Conservation (phyloP, 2,797 vertebrate species). For the Acanthurus tractus region DNA sequence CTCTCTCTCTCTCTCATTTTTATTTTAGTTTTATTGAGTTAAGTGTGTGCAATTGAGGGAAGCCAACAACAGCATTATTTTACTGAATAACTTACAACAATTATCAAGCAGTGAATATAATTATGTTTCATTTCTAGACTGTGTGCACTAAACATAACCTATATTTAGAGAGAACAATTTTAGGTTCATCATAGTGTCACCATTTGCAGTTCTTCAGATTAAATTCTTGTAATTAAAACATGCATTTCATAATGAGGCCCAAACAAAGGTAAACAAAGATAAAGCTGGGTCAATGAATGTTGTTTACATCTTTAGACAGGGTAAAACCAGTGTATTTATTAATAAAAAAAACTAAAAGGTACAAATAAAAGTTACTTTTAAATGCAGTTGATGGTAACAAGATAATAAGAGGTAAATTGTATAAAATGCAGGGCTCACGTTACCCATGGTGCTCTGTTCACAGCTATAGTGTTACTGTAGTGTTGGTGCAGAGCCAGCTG, state of each 20-base stretch:
- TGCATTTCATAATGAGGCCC: neutral
- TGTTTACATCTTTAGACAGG: neutral
- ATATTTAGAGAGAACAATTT: no score
- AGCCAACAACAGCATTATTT: neutral
- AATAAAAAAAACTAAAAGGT: neutral
- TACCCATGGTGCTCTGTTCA: slow-evolving; percentile 49
- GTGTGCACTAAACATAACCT: neutral
- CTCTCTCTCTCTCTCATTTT: no score
- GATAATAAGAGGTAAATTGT: slow-evolving; percentile 14
- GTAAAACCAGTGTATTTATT: neutral
- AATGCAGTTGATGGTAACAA: neutral
- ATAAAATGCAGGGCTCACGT: neutral
- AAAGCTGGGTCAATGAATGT: neutral
- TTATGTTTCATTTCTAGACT: no score
- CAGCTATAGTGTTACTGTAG: slow-evolving; percentile 34
- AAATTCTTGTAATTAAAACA: no score
- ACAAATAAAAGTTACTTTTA: neutral
- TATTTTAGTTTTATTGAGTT: neutral
- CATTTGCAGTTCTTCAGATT: no score
- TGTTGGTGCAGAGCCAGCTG: slow-evolving; percentile 50
- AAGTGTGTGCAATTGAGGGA: neutral
- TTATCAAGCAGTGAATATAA: neutral
- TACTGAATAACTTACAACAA: neutral
- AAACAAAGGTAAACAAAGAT: neutral
- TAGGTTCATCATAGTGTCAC: neutral